Conservation (phyloP, 2,797 vertebrate species). For the Diceros bicornis region DNA sequence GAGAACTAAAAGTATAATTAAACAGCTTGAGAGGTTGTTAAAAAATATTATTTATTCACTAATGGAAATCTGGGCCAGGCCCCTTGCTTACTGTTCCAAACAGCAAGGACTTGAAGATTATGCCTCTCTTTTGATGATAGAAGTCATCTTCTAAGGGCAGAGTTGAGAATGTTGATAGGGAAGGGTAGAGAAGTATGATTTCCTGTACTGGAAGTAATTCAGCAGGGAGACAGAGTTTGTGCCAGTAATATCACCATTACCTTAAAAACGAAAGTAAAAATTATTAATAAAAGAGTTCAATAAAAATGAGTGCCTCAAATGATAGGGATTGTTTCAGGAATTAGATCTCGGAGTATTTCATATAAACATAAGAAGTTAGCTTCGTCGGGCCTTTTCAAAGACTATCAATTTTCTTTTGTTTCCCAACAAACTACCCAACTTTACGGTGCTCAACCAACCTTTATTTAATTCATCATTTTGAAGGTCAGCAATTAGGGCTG, state of each 20-base stretch:
- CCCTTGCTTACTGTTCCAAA: slow-evolving; percentile 23
- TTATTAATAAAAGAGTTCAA: slow-evolving; percentile 3
- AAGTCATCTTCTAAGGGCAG: background rate
- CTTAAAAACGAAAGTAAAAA: background rate
- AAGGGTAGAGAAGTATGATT: background rate
- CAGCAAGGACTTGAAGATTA: slow-evolving; percentile 12
- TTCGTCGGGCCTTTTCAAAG: slow-evolving; percentile 19
- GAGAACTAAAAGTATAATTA: slow-evolving; percentile 34
- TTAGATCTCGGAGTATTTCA: background rate
- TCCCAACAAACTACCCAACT: background rate
- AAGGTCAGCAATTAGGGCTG: background rate
- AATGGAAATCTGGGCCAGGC: background rate
- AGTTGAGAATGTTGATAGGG: background rate
- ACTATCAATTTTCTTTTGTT: background rate
- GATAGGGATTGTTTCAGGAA: slow-evolving; percentile 37
- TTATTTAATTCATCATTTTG: background rate
- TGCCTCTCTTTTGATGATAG: background rate
- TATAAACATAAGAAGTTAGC: background rate
- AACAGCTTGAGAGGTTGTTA: background rate
- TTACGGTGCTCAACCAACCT: background rate
- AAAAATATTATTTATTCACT: background rate
- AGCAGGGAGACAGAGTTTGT: background rate
- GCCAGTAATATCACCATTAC: background rate
- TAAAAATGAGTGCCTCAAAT: slow-evolving; percentile 36
- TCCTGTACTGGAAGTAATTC: slow-evolving; percentile 20